These are phyloP conservation scores for Sialis fuliginosa DNA, from an alignment of 2,888 invertebrate species.

Conservation along the genomic window DNA sequence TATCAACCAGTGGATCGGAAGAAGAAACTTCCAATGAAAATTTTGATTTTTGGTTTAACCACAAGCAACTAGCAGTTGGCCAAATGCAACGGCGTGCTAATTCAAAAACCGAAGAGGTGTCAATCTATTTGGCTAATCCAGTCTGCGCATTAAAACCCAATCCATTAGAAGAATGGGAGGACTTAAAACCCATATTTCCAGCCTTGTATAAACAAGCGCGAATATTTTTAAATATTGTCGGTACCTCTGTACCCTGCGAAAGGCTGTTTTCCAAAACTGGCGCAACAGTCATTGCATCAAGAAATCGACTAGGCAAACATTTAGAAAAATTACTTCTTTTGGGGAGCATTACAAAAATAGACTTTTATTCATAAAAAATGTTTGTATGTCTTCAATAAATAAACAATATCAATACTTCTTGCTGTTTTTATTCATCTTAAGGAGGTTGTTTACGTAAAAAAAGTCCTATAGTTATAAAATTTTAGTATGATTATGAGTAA, in stretches of 20 bases:
- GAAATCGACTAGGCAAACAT: conserved; percentile 1
- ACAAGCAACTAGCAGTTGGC: conserved; percentile 9
- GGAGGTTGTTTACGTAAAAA: too few species aligned
- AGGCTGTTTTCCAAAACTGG: conserved; percentile 1
- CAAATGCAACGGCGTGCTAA: conserved; percentile 6
- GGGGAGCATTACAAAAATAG: background rate
- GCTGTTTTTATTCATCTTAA: too few species aligned
- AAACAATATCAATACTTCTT: too few species aligned
- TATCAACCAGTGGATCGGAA: conserved; percentile 11
- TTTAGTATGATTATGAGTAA: too few species aligned
- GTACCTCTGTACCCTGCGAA: background rate
- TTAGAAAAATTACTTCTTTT: background rate
- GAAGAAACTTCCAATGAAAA: conserved; percentile 12
- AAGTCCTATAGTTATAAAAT: too few species aligned
- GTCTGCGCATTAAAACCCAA: conserved; percentile 7
- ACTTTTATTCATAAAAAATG: background rate
- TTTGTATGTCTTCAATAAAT: too few species aligned
- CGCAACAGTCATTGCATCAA: background rate
- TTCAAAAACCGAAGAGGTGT: too few species aligned
- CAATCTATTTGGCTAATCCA: conserved; percentile 7
- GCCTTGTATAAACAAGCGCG: conserved; percentile 11
- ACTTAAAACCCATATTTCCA: conserved; percentile 7
- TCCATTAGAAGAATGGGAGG: conserved; percentile 8
- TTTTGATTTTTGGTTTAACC: conserved; percentile 9
- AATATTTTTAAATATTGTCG: background rate